A percentile compares a stretch with the other conserved stretches of the same genome.
Conservation (phyloP, 2,888 invertebrate species). For the Drosophila paramelanica region DNA sequence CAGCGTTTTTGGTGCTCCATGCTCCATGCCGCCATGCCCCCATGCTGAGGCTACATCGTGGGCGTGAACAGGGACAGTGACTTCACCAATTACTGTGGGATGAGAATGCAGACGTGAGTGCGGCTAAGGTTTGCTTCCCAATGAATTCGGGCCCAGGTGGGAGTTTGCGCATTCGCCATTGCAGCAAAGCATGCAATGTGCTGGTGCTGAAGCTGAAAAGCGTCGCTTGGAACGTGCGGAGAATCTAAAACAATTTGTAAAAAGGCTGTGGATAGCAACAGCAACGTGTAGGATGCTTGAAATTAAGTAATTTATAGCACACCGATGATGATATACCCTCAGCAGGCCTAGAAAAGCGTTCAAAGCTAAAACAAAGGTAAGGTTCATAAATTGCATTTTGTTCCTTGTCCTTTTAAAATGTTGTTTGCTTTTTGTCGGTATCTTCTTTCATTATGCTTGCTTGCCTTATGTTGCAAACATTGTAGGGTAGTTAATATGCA, state of each 20-base stretch:
- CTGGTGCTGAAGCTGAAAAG: slow-evolving; percentile 62
- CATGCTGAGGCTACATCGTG: slow-evolving; percentile 12
- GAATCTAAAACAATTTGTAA: slow-evolving; percentile 66
- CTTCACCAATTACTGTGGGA: slow-evolving; percentile 58
- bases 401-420: not conserved
- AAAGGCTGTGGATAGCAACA: slow-evolving; percentile 41
- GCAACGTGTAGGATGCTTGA: slow-evolving; percentile 59
- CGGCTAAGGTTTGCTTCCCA: slow-evolving; percentile 32
- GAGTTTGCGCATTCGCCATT: slow-evolving; percentile 52
- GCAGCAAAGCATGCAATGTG: slow-evolving; percentile 60
- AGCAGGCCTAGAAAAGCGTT: slow-evolving; percentile 2
- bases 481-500: slow-evolving; percentile 12
- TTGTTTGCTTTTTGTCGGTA: not conserved
- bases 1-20: slow-evolving; percentile 63
- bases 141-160: slow-evolving; percentile 58
- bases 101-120: slow-evolving; percentile 52
- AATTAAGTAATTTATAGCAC: slow-evolving; percentile 55
- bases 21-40: slow-evolving; percentile 18
- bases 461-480: not conserved
- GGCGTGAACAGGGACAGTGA: slow-evolving; percentile 47
- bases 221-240: slow-evolving; percentile 60
- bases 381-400: not conserved
- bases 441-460: not conserved
- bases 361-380: not conserved
- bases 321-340: slow-evolving; percentile 43